A percentile compares a stretch with the other conserved stretches of the same genome.
These are phyloP conservation scores for Heliconius melpomene DNA, from an alignment of 1,140 invertebrate genomes.

Conservation along the genomic window DNA sequence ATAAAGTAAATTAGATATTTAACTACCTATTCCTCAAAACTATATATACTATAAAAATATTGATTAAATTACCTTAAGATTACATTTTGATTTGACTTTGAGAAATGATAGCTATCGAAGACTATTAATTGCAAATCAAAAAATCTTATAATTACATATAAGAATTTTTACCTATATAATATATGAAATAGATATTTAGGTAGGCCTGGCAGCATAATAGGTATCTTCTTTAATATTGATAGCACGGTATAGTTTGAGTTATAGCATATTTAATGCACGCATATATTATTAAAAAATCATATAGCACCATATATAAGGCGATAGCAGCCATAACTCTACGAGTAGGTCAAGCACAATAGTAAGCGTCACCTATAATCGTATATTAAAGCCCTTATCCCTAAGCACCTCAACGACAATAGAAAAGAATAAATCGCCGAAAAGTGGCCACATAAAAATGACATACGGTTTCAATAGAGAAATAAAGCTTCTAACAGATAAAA, in stretches of 20 bases:
- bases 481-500: constrained; percentile 48
- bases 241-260: background rate
- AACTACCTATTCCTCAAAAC: too few relatives aligned
- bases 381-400: constrained; percentile 79
- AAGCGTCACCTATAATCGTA: constrained; percentile 79
- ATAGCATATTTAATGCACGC: background rate
- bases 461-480: constrained; percentile 71
- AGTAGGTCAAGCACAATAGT: constrained; percentile 79
- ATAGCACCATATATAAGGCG: constrained; percentile 12
- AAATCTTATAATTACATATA: too few relatives aligned
- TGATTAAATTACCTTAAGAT: too few relatives aligned
- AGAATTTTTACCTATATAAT: too few relatives aligned
- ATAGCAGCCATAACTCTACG: constrained; percentile 64
- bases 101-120: too few relatives aligned
- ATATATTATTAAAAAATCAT: constrained; percentile 18
- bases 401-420: constrained; percentile 78
- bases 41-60: too few relatives aligned
- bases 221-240: too few relatives aligned
- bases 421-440: constrained; percentile 78
- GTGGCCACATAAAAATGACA: constrained; percentile 80
- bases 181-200: too few relatives aligned
- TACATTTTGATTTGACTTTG: too few relatives aligned
- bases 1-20: too few relatives aligned
- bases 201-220: too few relatives aligned
- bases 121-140: too few relatives aligned